Conservation (phyloP, 2,797 vertebrate genomes). For the Hoplostethus atlanticus region DNA sequence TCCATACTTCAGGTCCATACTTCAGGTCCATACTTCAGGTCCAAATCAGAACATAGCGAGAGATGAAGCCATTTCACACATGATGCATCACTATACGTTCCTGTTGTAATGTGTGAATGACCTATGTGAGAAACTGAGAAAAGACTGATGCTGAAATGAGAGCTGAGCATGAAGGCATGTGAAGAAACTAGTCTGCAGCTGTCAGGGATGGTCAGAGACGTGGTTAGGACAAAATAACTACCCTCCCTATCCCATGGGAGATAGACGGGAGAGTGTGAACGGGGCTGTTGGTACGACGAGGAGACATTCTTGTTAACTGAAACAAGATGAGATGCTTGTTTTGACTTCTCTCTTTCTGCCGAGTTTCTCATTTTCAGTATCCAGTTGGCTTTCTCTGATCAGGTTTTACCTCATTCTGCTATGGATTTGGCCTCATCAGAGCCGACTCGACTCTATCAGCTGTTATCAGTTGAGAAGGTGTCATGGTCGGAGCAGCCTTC, state of each 20-base stretch:
- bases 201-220: too few relatives aligned
- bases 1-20: too few relatives aligned
- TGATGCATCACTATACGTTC: too few relatives aligned
- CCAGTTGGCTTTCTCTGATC: neutral
- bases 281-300: neutral
- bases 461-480: constrained; percentile 42
- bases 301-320: neutral
- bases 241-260: too few relatives aligned
- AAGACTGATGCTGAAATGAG: too few relatives aligned
- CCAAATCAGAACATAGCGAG: neutral
- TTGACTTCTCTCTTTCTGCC: neutral
- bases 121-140: too few relatives aligned
- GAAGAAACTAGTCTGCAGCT: too few relatives aligned
- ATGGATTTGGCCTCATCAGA: neutral
- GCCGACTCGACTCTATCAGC: constrained; percentile 1
- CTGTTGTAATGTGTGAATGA: too few relatives aligned
- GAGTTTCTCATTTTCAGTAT: neutral
- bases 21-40: neutral
- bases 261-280: neutral
- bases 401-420: constrained; percentile 9
- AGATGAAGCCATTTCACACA: neutral
- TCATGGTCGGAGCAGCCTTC: neutral
- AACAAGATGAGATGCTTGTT: neutral
- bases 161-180: too few relatives aligned
- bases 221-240: too few relatives aligned